Percentiles rank a stretch among this genome's conserved stretches.
phyloP scores from a whole-genome alignment of 2,797 vertebrate genomes.

The Odontamblyopus rebecca region DNA sequence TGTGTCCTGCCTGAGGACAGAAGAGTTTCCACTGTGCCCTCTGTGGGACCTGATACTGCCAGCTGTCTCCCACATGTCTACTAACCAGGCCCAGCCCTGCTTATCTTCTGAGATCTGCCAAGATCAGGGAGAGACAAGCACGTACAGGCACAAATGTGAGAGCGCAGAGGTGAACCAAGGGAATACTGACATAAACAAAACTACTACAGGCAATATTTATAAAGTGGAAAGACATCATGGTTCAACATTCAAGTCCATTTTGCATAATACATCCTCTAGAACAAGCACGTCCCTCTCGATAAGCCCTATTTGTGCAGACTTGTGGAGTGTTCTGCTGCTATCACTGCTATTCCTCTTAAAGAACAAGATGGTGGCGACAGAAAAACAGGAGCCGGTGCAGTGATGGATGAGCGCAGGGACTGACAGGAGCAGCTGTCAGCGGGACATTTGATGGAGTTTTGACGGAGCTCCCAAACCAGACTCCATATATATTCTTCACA shows the following conservation, averaged over 20 bases:
- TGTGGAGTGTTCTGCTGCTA: constrained; percentile 10
- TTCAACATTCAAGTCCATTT: background rate
- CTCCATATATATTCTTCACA: constrained; percentile 28
- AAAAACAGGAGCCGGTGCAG: constrained; percentile 39
- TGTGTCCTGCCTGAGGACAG: too few species aligned
- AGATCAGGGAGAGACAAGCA: too few species aligned
- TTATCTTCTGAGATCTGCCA: too few species aligned
- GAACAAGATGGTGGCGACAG: constrained; percentile 34
- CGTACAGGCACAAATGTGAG: too few species aligned
- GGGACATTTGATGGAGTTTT: constrained; percentile 50
- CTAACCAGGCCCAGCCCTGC: too few species aligned
- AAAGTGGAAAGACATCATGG: background rate
- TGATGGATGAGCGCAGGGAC: constrained; percentile 45
- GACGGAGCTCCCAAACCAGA: constrained; percentile 36
- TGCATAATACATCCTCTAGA: background rate
- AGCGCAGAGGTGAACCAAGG: too few species aligned
- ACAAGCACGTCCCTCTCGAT: constrained; percentile 2
- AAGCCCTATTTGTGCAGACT: constrained; percentile 14
- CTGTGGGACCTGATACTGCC: too few species aligned
- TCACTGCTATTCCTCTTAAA: constrained; percentile 19
- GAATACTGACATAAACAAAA: background rate
- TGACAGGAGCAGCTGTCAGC: constrained; percentile 46
- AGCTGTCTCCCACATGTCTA: too few species aligned
- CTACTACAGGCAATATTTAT: background rate
- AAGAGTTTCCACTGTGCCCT: too few species aligned